A percentile compares a stretch with the other conserved stretches of the same genome.
phyloP scores from a whole-genome alignment of 2,113 vertebrate genomes.

The Cyprinodon variegatus region DNA sequence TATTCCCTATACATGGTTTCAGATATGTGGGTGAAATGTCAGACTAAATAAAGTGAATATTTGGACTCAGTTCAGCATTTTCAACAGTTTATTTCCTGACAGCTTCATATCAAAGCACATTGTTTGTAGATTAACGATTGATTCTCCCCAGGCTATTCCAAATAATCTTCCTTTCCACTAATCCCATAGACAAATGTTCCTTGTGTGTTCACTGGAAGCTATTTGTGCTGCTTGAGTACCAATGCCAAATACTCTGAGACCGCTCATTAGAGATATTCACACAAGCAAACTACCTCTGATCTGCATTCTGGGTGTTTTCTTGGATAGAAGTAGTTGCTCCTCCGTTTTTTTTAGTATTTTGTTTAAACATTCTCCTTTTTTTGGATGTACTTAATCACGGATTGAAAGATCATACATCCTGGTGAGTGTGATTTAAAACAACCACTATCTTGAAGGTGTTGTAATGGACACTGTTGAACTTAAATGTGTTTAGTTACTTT shows the following conservation, averaged over 20 bases:
- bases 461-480: too few species aligned
- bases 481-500: neutral
- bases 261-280: neutral
- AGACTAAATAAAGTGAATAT: neutral
- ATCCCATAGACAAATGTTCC: neutral
- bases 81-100: too few species aligned
- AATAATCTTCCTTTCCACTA: neutral
- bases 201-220: constrained; percentile 11
- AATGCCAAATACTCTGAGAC: neutral
- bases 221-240: neutral
- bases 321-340: neutral
- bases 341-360: neutral
- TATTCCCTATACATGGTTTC: neutral
- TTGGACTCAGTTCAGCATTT: neutral
- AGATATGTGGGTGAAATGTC: constrained; percentile 2
- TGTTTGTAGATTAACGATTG: neutral
- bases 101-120: neutral
- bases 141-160: neutral
- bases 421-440: neutral
- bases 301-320: neutral
- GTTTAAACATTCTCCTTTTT: neutral
- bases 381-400: neutral
- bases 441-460: neutral
- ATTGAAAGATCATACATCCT: neutral
- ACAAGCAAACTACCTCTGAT: neutral